Percentiles rank a stretch among this genome's conserved stretches.
These are phyloP conservation scores for Salticus scenicus DNA, from an alignment of 2,888 invertebrate genomes.

Conservation along the genomic window DNA sequence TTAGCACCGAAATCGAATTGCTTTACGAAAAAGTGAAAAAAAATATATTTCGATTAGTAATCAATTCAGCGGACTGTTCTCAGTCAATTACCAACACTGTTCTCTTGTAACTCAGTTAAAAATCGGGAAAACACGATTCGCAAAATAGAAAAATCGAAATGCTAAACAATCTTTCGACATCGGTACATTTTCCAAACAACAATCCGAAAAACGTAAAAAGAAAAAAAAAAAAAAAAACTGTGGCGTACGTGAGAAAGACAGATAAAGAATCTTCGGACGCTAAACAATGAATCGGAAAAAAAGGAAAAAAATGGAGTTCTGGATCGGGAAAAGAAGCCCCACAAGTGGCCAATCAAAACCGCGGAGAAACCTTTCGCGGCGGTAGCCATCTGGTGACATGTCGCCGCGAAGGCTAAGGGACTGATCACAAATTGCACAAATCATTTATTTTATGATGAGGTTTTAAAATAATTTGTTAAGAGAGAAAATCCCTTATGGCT, in stretches of 20 bases:
- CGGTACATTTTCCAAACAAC: neutral
- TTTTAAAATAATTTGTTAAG: too few relatives aligned
- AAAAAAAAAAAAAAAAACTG: neutral
- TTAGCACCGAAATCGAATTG: neutral
- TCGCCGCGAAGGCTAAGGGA: conserved; percentile 54
- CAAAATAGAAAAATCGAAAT: conserved; percentile 1
- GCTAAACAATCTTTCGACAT: neutral
- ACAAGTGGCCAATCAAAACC: conserved; percentile 70
- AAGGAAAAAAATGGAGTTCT: conserved; percentile 39
- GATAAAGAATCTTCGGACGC: conserved; percentile 26
- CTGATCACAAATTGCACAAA: conserved; percentile 1
- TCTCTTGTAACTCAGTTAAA: conserved; percentile 3
- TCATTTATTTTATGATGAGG: too few relatives aligned
- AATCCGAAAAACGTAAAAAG: neutral
- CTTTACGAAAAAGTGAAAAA: neutral
- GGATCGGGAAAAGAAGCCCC: conserved; percentile 63
- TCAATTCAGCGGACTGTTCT: neutral
- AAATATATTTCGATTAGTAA: neutral
- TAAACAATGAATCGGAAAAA: conserved; percentile 31
- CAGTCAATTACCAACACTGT: neutral
- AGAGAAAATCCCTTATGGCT: too few relatives aligned
- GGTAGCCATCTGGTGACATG: conserved; percentile 69
- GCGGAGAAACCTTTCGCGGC: conserved; percentile 60
- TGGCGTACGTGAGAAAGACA: neutral
- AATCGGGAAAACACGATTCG: neutral